A percentile compares a stretch with the other conserved stretches of the same genome.
Conservation (phyloP, 2,113 vertebrate species). For the Macroglossus sobrinus region DNA sequence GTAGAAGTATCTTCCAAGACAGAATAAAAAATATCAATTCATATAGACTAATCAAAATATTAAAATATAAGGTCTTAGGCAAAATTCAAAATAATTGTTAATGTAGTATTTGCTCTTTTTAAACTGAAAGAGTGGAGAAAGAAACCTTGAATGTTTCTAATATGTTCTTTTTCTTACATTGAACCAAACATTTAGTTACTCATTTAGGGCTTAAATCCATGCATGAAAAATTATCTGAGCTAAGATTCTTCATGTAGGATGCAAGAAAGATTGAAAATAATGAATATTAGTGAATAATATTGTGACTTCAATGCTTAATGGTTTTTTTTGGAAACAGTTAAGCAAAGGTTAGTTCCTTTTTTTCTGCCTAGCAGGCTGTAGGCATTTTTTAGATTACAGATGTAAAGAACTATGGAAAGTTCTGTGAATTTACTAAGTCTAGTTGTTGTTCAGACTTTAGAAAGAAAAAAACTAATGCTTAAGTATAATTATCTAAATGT, state of each 20-base stretch:
- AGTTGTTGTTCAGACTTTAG: not conserved
- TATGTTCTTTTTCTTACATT: not conserved
- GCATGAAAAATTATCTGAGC: not conserved
- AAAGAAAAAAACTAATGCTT: not conserved
- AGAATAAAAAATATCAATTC: not conserved
- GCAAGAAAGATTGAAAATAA: slow-evolving; percentile 4
- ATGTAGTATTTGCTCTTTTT: not conserved
- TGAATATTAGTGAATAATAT: not conserved
- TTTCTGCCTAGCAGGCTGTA: not conserved
- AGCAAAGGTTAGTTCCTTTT: not conserved
- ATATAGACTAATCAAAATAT: not conserved
- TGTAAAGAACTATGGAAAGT: not conserved
- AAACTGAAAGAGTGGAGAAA: not conserved
- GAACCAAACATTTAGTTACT: not conserved
- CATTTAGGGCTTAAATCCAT: not conserved
- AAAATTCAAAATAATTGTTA: not conserved
- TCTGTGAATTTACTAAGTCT: not conserved
- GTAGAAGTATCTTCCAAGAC: not conserved
- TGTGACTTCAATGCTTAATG: not conserved
- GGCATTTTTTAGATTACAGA: not conserved
- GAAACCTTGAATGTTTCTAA: not conserved
- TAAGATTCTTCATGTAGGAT: not conserved
- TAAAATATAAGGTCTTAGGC: not conserved
- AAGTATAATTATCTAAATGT: slow-evolving; percentile 22
- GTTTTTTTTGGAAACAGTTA: not conserved